Conservation (phyloP, 2,797 vertebrate species). For the Varecia variegata region DNA sequence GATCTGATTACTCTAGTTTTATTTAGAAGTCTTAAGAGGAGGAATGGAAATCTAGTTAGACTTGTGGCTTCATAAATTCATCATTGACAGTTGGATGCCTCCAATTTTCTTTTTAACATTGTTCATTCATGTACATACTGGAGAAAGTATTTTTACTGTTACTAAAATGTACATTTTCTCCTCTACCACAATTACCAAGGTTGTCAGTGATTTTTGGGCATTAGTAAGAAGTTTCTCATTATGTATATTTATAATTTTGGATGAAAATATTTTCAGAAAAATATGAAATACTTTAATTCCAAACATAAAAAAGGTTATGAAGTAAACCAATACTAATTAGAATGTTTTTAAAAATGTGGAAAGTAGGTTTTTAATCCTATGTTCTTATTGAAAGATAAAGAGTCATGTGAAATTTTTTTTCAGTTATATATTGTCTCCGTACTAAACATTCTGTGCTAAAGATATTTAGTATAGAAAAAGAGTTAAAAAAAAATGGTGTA, state of each 20-base stretch:
- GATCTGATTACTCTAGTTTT: background rate
- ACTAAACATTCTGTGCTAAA: background rate
- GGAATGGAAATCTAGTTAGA: conserved; percentile 8
- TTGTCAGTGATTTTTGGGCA: conserved; percentile 11
- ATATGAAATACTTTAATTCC: background rate
- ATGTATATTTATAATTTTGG: conserved; percentile 4
- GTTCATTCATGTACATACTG: background rate
- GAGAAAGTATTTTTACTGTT: conserved; percentile 37
- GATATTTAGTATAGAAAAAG: background rate
- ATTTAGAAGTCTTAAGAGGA: background rate
- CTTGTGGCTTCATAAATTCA: conserved; percentile 36
- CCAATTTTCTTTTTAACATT: conserved; percentile 20
- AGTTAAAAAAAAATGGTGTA: background rate
- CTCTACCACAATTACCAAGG: background rate
- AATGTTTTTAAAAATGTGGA: background rate
- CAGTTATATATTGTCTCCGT: conserved; percentile 35
- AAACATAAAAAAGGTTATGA: background rate
- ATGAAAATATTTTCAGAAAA: conserved; percentile 36
- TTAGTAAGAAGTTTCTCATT: background rate
- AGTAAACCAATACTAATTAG: conserved; percentile 8
- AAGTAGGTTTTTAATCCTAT: background rate
- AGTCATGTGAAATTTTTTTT: conserved; percentile 16
- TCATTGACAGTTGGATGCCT: background rate
- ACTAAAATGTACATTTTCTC: conserved; percentile 38
- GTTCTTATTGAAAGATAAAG: conserved; percentile 32